Base-by-base conservation (phyloP, 2,888 invertebrate genomes). In the Dryobotodes eremita region DNA sequence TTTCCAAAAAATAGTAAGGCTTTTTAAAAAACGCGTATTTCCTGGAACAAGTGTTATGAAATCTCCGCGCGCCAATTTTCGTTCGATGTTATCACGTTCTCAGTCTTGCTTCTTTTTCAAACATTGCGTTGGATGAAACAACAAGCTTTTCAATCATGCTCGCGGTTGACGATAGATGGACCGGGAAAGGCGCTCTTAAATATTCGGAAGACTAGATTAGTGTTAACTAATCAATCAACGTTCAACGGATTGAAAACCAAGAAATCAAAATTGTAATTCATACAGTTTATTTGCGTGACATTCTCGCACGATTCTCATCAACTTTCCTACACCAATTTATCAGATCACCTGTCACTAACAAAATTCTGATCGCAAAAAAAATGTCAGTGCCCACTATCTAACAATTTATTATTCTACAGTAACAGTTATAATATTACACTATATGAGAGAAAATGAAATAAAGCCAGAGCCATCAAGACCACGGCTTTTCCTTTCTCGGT, bases 401-500 rank as follows among this genome's bases (percentile, higher is more conserved):
- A 77, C 53, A 77, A 71, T 77, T 26, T 64, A 69, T 82, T 57
- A 77, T 53, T 36, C 68, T 75, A 69, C 55, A 57, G 53, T 59
- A 36, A 72, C 53, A 79, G 55, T 53, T 82, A 26, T 11, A 55
- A 73, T 62, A 75, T 68, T 50, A 64, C 57, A 69, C 64, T 11
- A 64, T 76, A 75, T 70, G 75, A 79, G 83, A 79, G 77, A 87
- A 87, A 83, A 86, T 85, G 61, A 79, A 86, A 75, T 83, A 80
- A 78, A 83, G 55, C 55, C 55, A 83, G 72, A 70, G 71, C 71
- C 85, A 88, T 82, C 80, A 84, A 83, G 80, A 75, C 46, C 73
- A 71, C 75, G 85, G 79, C 79, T 85, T 89, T 85, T 83, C 81
- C 79, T 88, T 88, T 89, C 85, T 75, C 42, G 62, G n/a, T 80